Evolutionary conservation across 2,888 invertebrate species (phyloP), one percentile per base, ranked within the genome.

Genomic region (Scaptodrosophila latifasciaeformis): DNA sequence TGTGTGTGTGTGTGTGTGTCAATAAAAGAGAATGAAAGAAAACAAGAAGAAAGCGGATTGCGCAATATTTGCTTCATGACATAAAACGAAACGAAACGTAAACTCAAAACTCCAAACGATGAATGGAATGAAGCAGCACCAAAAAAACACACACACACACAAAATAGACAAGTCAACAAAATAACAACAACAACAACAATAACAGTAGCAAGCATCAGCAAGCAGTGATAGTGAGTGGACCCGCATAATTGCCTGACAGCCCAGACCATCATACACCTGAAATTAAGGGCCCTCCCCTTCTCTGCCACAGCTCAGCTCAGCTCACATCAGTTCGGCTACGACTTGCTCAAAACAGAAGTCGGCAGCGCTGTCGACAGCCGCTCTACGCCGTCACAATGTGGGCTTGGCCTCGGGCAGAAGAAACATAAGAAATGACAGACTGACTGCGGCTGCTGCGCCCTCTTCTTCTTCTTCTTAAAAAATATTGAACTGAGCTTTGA

Each of bases 51-150:
- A 70, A 70, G 77, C 49, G 59, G 60, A 63, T 70, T 76, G 66
- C 77, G 77, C 57, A 70, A 70, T 69, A 57, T 56, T 69, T 59
- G 66, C 74, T 60, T 59, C 77, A 69, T 65, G 60, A 47, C 56
- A 49, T 65, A 56, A 65, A 68, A 42, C 52, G 53, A 48, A 54
- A 51, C 48, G 35, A 10, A 5, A n/a, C 24, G 7, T n/a, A 24
- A 34, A 19, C 40, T 2, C 13, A n/a, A 43, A 15, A 7, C 46
- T 6, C 13, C 13, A 12, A 34, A 10, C 24, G 49, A 49, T 13
- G 34, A 40, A 40, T 40, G 40, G 17, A 35, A 40, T 37, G 37
- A 17, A 37, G 17, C 17, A 17, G 37, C 13, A 37, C 9, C 31
- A 31, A 31, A 2, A n/a, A n/a, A n/a, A n/a, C n/a, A n/a, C n/a